Evolutionary conservation across 2,113 vertebrate genomes (phyloP).

Genomic region (Dicentrarchus labrax): DNA sequence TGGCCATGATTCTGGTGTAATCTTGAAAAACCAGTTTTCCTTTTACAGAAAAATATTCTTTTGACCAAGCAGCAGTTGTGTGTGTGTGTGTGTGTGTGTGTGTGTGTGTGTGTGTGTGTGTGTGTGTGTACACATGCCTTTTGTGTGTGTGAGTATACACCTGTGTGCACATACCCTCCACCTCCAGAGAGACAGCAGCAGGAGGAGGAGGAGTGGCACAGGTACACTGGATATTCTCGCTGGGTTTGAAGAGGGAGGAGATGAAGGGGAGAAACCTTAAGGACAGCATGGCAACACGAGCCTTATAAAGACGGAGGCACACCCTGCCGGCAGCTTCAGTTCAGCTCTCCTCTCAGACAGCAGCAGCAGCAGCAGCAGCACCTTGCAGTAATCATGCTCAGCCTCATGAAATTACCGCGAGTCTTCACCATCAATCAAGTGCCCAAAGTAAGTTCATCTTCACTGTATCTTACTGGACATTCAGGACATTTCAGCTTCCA

Average conservation of each 20-base stretch:
- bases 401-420: slow-evolving; percentile 86
- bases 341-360: slow-evolving; percentile 20
- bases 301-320: slow-evolving; percentile 52
- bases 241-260: slow-evolving; percentile 57
- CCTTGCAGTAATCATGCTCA: slow-evolving; percentile 85
- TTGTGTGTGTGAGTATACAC: slow-evolving; percentile 31
- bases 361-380: slow-evolving; percentile 22
- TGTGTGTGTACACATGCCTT: slow-evolving; percentile 16
- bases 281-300: slow-evolving; percentile 67
- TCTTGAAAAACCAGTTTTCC: slow-evolving; percentile 33
- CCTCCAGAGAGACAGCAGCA: slow-evolving; percentile 32
- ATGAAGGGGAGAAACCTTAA: slow-evolving; percentile 56
- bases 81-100: not conserved
- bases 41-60: not conserved
- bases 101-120: slow-evolving; percentile 34
- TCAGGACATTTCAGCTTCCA: not conserved
- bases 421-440: slow-evolving; percentile 90
- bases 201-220: slow-evolving; percentile 51
- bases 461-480: slow-evolving; percentile 2
- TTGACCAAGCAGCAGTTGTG: slow-evolving; percentile 1
- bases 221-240: slow-evolving; percentile 64
- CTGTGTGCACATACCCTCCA: slow-evolving; percentile 27
- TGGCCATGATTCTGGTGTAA: not conserved
- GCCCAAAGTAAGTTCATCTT: slow-evolving; percentile 89
- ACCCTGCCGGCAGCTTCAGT: slow-evolving; percentile 23